phyloP scores from a whole-genome alignment of 2,797 vertebrate genomes.

The Neomorphus geoffroyi region DNA sequence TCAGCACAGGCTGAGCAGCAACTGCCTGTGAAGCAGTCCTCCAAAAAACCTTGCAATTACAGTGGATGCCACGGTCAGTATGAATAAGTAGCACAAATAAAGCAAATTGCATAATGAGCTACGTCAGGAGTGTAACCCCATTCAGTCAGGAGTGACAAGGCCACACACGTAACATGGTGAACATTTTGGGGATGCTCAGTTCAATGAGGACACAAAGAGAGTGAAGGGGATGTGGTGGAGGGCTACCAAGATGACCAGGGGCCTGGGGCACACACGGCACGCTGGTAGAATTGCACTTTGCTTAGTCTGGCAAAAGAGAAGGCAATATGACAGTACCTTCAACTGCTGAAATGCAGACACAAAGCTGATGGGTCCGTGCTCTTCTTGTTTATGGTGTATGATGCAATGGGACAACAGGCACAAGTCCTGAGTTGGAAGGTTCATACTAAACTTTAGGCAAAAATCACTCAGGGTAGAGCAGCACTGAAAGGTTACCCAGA shows the following conservation, averaged over 20 bases:
- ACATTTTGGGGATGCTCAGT: not conserved
- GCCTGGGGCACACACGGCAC: not conserved
- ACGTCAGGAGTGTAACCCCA: not conserved
- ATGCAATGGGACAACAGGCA: not conserved
- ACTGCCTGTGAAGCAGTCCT: too few relatives aligned
- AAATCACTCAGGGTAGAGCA: not conserved
- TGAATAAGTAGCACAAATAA: not conserved
- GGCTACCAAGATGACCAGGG: not conserved
- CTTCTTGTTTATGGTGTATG: not conserved
- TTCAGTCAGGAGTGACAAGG: not conserved
- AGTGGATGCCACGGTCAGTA: too few relatives aligned
- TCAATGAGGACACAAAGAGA: not conserved
- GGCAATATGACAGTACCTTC: not conserved
- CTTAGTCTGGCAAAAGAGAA: not conserved
- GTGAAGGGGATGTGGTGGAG: not conserved
- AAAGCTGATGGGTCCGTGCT: not conserved
- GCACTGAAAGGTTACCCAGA: not conserved
- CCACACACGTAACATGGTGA: not conserved
- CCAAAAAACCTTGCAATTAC: not conserved
- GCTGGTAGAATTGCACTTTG: not conserved
- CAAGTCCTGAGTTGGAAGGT: not conserved
- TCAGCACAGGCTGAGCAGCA: not conserved
- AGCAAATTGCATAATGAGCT: fast-evolving
- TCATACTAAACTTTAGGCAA: not conserved
- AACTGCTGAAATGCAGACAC: not conserved